These are phyloP conservation scores for Drosophila acutilabella DNA, from an alignment of 2,888 invertebrate species.

Conservation along the genomic window DNA sequence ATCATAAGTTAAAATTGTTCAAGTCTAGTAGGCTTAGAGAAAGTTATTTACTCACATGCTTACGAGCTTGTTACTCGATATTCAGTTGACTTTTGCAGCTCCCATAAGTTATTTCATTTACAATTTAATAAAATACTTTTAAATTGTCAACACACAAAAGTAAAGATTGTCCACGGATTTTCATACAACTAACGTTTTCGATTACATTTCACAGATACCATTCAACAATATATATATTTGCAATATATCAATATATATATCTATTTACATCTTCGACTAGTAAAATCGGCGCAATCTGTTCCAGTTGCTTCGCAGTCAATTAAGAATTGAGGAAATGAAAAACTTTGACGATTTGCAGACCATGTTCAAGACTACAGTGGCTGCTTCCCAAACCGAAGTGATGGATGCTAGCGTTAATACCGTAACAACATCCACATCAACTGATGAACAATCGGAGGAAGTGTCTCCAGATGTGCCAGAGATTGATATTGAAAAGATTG, in stretches of 20 bases:
- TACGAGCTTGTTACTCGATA: conserved; percentile 27
- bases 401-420: conserved; percentile 38
- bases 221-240: background rate
- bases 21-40: background rate
- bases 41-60: no score
- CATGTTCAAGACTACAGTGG: conserved; percentile 80
- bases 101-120: conserved; percentile 48
- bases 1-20: no score
- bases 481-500: background rate
- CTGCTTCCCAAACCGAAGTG: conserved; percentile 64
- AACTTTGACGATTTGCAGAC: conserved; percentile 83
- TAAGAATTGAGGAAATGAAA: conserved; percentile 64
- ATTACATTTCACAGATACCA: conserved; percentile 81
- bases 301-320: background rate
- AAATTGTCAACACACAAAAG: conserved; percentile 47
- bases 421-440: no score
- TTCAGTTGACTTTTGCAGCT: conserved; percentile 35
- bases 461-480: background rate
- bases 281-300: background rate
- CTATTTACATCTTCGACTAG: no score
- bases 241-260: no score
- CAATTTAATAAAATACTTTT: conserved; percentile 22
- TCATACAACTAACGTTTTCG: conserved; percentile 48
- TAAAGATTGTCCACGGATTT: conserved; percentile 28
- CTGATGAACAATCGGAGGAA: no score